A percentile compares a stretch with the other conserved stretches of the same genome.
Conservation (phyloP, 2,797 vertebrate species). For the Balearica regulorum region DNA sequence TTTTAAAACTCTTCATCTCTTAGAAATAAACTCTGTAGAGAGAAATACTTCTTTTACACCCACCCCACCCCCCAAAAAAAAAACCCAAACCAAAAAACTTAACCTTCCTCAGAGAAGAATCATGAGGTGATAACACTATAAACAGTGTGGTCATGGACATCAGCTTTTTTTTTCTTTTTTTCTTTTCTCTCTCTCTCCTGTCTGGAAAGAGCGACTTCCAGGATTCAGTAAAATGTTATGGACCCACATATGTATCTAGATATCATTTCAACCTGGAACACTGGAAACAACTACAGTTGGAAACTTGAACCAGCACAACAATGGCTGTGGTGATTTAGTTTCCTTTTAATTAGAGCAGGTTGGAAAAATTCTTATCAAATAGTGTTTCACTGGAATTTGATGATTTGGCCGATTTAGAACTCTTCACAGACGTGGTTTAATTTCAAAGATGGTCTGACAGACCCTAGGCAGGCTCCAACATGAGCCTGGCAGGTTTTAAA, state of each 20-base stretch:
- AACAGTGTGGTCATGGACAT: not conserved
- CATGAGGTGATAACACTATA: constrained; percentile 2
- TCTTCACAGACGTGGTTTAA: not conserved
- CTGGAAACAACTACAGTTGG: not conserved
- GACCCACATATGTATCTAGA: not conserved
- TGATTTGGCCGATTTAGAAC: not conserved
- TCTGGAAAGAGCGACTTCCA: not conserved
- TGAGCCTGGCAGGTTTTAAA: not conserved
- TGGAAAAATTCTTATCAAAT: not conserved
- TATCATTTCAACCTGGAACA: not conserved
- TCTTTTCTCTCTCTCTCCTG: no score
- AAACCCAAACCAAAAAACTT: not conserved
- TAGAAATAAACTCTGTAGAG: not conserved
- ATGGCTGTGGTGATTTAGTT: not conserved
- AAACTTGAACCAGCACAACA: not conserved
- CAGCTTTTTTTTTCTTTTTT: not conserved
- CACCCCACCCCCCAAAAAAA: not conserved
- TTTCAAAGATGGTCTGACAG: not conserved
- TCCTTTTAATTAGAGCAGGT: not conserved
- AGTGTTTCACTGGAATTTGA: not conserved
- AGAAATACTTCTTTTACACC: not conserved
- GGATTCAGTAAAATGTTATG: not conserved
- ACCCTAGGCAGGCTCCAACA: not conserved
- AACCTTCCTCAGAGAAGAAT: not conserved
- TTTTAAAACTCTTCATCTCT: not conserved